A percentile compares a stretch with the other conserved stretches of the same genome.
phyloP scores from a whole-genome alignment of 2,888 invertebrate genomes.

The Synergus gifuensis region DNA sequence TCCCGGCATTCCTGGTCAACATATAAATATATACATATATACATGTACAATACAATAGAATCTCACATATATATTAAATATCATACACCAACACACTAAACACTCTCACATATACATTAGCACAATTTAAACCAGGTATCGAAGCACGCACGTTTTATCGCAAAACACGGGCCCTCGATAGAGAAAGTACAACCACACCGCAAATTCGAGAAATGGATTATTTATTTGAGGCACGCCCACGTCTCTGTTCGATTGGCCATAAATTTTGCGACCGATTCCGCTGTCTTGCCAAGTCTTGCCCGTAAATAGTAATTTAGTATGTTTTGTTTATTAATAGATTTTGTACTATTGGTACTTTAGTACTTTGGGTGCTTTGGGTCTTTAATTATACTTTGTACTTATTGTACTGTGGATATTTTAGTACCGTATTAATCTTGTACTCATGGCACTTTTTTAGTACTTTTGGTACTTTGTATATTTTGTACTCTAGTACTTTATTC shows the following conservation, averaged over 20 bases:
- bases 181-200: constrained; percentile 60
- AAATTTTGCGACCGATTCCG: too few species aligned
- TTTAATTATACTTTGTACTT: too few species aligned
- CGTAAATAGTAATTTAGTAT: too few species aligned
- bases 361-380: too few species aligned
- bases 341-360: too few species aligned
- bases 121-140: neutral
- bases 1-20: constrained; percentile 64
- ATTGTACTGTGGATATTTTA: too few species aligned
- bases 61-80: neutral
- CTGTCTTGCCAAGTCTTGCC: too few species aligned
- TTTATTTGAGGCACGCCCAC: constrained; percentile 34
- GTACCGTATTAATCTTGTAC: too few species aligned
- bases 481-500: too few species aligned
- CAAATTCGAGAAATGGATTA: constrained; percentile 38
- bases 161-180: constrained; percentile 51
- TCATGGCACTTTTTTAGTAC: too few species aligned
- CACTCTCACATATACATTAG: neutral
- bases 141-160: constrained; percentile 53
- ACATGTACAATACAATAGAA: neutral
- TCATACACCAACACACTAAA: neutral
- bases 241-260: neutral
- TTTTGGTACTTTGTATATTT: too few species aligned
- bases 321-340: too few species aligned
- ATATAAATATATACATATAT: constrained; percentile 37